Base-by-base conservation (phyloP, 2,797 vertebrate species). In the Poecile montanus region DNA sequence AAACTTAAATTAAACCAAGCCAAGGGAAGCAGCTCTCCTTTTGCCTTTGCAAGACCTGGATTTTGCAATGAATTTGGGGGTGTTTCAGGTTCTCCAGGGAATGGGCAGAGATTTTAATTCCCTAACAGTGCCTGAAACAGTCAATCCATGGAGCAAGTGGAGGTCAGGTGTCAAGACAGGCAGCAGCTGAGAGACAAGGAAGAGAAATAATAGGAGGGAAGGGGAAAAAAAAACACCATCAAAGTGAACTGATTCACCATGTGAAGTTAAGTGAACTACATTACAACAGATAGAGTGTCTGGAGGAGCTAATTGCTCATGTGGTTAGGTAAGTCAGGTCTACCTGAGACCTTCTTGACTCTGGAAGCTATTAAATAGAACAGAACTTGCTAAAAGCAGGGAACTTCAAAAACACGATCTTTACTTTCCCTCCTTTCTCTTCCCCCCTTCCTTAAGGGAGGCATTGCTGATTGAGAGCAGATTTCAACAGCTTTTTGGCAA, bases 191-290 rank as follows among this genome's bases (percentile, higher is more conserved):
- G 93, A 94, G 93, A 89, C 84, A 82, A 87, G 91, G 81, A 62
- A 83, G 81, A 91, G 65, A 83, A 91, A 87, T 94, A 93, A 92
- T 72, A 81, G 92, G 84, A 97, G 78, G 80, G 86, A 82, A 88
- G 32, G 75, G 34, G 5, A 7, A 63, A 54, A 71, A 40, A 91
- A 94, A 29, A 0, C 63, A 44, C 89, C 62, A 79, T 97, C 87
- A 95, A 91, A 92, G 77, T 40, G 72, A 96, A 54, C 50, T 87
- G 67, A 32, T 93, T 91, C 73, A 32, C 93, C 65, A 60, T 87
- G 93, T 95, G 96, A 95, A 97, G 96, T 96, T 89, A 95, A 95
- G 94, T 97, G 95, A 97, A 97, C 93, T 96, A 58, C 86, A 95
- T 95, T 96, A 93, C 94, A 93, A 73, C 66, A 82, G 77, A 72